Percentiles rank a stretch among this genome's conserved stretches.
These are phyloP conservation scores for Oenanthe melanoleuca DNA, from an alignment of 2,113 vertebrate species.

Conservation along the genomic window DNA sequence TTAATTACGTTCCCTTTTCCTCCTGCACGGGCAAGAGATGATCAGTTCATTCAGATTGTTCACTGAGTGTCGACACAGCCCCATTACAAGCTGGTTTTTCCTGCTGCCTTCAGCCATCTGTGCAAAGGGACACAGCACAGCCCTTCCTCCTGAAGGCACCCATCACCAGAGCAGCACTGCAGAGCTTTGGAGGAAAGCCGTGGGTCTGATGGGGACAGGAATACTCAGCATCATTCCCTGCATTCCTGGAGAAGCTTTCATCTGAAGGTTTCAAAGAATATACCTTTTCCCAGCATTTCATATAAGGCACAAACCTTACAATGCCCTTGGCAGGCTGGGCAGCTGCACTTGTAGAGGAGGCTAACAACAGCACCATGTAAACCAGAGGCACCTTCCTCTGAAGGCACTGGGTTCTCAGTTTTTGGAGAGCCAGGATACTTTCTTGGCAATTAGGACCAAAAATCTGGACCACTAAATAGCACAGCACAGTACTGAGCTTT, in stretches of 20 bases:
- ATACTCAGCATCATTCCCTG: background rate
- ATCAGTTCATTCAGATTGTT: background rate
- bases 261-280: background rate
- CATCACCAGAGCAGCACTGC: background rate
- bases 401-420: background rate
- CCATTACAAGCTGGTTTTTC: background rate
- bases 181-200: accelerated
- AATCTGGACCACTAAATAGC: background rate
- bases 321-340: background rate
- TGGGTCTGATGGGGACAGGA: background rate
- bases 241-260: background rate
- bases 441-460: background rate
- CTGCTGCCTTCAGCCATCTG: background rate
- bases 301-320: background rate
- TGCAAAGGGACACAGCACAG: background rate
- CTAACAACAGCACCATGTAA: background rate
- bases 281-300: background rate
- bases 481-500: background rate
- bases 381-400: background rate
- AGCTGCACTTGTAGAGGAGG: background rate
- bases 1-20: background rate
- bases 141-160: background rate
- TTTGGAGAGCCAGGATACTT: background rate
- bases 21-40: background rate
- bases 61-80: accelerated